phyloP scores from a whole-genome alignment of 2,113 vertebrate genomes.

The Arvicanthis niloticus region DNA sequence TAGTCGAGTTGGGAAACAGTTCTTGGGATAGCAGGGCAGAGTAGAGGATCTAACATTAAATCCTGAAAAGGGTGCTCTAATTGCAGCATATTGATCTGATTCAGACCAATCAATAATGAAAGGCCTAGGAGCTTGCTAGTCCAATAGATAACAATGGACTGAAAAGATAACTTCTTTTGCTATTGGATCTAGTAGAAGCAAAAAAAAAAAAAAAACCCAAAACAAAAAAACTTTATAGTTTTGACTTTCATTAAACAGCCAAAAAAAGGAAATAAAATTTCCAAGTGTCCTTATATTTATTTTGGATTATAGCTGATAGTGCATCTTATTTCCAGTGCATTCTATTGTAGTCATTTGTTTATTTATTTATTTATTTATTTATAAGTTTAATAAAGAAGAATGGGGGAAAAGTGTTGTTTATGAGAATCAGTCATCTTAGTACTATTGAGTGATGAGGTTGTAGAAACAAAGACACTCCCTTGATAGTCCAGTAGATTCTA shows the following conservation, averaged over 20 bases:
- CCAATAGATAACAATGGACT: constrained; percentile 15
- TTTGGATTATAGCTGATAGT: constrained; percentile 29
- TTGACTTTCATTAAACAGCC: constrained; percentile 47
- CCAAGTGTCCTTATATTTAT: constrained; percentile 12
- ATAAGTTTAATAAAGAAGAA: not conserved
- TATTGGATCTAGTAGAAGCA: constrained; percentile 51
- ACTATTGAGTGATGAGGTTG: constrained; percentile 68
- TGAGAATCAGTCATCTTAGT: constrained; percentile 62
- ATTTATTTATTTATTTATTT: too few relatives aligned
- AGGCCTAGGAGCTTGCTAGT: not conserved
- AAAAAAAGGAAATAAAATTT: constrained; percentile 35
- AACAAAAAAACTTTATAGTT: not conserved
- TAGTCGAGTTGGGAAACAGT: not conserved
- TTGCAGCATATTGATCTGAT: not conserved
- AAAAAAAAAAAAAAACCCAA: too few relatives aligned
- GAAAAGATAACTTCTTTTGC: constrained; percentile 34
- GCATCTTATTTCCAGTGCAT: constrained; percentile 45
- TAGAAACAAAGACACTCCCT: not conserved
- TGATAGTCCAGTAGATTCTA: constrained; percentile 10
- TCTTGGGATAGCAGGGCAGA: not conserved
- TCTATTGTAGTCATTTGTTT: not conserved
- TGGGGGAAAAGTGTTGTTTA: constrained; percentile 7
- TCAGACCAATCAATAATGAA: not conserved
- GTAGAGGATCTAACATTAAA: not conserved
- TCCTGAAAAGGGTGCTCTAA: not conserved